Percentiles rank a stretch among this genome's conserved stretches.
phyloP scores from a whole-genome alignment of 2,113 vertebrate genomes.

The Chloebia gouldiae region DNA sequence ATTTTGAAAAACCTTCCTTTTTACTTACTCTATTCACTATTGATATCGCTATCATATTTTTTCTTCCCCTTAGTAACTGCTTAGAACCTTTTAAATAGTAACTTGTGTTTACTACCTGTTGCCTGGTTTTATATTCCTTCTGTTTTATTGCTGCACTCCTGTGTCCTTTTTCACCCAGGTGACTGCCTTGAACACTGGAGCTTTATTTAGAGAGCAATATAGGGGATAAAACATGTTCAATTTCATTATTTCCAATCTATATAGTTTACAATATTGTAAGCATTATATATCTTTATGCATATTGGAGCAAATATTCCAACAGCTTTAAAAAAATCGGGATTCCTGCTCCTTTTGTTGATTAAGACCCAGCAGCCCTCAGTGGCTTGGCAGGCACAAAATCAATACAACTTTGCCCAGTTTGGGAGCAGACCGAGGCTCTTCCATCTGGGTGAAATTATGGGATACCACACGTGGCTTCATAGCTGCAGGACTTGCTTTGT shows the following conservation, averaged over 20 bases:
- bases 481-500: background rate
- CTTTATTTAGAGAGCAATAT: background rate
- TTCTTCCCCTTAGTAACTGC: background rate
- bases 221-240: background rate
- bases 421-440: background rate
- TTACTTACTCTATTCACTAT: background rate
- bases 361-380: background rate
- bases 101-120: slow-evolving; percentile 4
- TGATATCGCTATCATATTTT: background rate
- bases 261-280: background rate
- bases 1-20: background rate
- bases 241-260: background rate
- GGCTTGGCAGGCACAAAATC: background rate
- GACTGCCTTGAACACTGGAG: background rate
- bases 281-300: background rate
- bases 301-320: background rate
- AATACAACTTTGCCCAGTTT: background rate
- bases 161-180: background rate
- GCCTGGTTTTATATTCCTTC: background rate
- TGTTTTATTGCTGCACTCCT: background rate
- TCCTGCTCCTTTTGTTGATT: background rate
- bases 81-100: background rate
- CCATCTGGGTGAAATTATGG: background rate
- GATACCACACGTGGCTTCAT: background rate
- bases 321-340: background rate